Percentiles rank a stretch among this genome's conserved stretches.
Evolutionary conservation across 2,113 vertebrate species (phyloP).

Genomic region (Etheostoma cragini): DNA sequence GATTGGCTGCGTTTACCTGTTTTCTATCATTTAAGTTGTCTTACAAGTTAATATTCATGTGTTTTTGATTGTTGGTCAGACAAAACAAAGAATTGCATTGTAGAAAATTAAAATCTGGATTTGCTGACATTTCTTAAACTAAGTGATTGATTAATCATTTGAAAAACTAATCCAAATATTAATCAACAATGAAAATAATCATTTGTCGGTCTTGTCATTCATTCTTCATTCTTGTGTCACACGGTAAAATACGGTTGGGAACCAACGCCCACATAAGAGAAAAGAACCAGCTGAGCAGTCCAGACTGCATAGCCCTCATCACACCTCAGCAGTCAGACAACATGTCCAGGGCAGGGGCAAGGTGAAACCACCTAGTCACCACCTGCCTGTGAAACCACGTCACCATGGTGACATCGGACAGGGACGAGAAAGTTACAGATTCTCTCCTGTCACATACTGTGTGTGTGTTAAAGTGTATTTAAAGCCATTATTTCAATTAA

Average conservation of each 20-base stretch:
- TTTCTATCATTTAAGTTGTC: not conserved
- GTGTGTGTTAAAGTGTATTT: not conserved
- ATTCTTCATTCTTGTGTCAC: not conserved
- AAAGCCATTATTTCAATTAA: not conserved
- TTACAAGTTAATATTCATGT: not conserved
- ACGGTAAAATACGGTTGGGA: conserved; percentile 9
- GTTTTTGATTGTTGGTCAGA: not conserved
- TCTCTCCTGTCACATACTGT: not conserved
- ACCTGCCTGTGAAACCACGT: conserved; percentile 6
- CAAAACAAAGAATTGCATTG: not conserved
- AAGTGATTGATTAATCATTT: too few relatives aligned
- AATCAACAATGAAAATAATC: not conserved
- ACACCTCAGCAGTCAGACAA: conserved; percentile 21
- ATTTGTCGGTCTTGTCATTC: too few relatives aligned
- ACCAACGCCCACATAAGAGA: conserved; percentile 60
- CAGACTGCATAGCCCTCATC: conserved; percentile 39
- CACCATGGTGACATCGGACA: conserved; percentile 6
- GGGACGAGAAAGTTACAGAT: not conserved
- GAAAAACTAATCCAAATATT: not conserved
- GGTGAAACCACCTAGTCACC: conserved; percentile 6
- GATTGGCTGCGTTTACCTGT: not conserved
- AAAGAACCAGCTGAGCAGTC: conserved; percentile 58
- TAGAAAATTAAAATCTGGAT: not conserved
- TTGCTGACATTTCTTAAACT: not conserved
- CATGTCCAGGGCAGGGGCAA: not conserved